A percentile compares a stretch with the other conserved stretches of the same genome.
These are phyloP conservation scores for Hycleus cichorii DNA, from an alignment of 1,140 invertebrate genomes.

Conservation along the genomic window DNA sequence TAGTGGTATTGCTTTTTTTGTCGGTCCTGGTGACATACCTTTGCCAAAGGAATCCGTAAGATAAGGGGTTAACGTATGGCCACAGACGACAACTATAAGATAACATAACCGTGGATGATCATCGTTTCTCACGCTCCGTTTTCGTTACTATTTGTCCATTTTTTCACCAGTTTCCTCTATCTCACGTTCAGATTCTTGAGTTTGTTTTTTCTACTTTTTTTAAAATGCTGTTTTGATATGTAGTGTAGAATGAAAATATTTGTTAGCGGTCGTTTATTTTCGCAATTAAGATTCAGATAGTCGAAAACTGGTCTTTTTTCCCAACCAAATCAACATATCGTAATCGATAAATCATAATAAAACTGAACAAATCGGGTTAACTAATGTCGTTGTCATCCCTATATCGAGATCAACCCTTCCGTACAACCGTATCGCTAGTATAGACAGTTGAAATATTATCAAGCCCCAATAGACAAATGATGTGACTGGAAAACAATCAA, in stretches of 20 bases:
- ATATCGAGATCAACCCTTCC: constrained; percentile 29
- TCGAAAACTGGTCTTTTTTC: constrained; percentile 21
- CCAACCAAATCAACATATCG: constrained; percentile 3
- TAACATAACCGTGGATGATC: constrained; percentile 29
- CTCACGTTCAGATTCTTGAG: neutral
- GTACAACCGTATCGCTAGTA: constrained; percentile 15
- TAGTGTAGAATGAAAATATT: neutral
- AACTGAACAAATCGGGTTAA: neutral
- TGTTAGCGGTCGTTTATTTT: constrained; percentile 11
- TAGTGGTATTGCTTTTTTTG: constrained; percentile 31
- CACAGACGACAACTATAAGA: constrained; percentile 29
- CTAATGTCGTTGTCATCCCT: constrained; percentile 25
- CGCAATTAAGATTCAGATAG: constrained; percentile 34
- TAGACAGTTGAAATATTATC: constrained; percentile 28
- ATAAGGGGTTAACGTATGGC: constrained; percentile 38
- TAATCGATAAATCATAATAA: neutral
- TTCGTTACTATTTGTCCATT: constrained; percentile 21
- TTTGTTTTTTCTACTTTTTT: neutral
- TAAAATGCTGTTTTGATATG: neutral
- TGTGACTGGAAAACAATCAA: constrained; percentile 24
- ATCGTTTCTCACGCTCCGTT: constrained; percentile 36
- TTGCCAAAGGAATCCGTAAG: constrained; percentile 32
- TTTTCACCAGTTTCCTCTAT: constrained; percentile 27
- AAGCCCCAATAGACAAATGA: constrained; percentile 23
- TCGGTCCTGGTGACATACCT: constrained; percentile 36